Percentiles rank a stretch among this genome's conserved stretches.
phyloP scores from a whole-genome alignment of 1,140 invertebrate genomes.

The Mya arenaria region DNA sequence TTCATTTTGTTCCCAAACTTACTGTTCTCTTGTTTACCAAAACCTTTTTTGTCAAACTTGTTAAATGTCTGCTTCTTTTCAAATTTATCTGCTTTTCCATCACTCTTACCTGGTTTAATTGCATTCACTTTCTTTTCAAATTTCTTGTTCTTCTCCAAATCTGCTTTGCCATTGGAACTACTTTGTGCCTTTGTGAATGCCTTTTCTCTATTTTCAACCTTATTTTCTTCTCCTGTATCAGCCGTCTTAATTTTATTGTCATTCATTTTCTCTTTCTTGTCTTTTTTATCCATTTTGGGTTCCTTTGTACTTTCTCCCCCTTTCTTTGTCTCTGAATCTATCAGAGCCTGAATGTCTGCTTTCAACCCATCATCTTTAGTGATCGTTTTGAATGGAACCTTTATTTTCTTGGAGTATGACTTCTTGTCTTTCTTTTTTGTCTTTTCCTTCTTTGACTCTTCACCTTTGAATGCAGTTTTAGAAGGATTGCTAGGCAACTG shows the following conservation, averaged over 20 bases:
- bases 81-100: background rate
- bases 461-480: background rate
- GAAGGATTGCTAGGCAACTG: too few relatives aligned
- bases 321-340: background rate
- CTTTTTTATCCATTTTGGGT: background rate
- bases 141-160: too few relatives aligned
- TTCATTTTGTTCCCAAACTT: background rate
- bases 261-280: background rate
- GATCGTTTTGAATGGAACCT: background rate
- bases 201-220: background rate
- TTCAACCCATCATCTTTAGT: background rate
- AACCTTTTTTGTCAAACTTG: background rate
- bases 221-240: background rate
- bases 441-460: background rate
- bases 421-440: background rate
- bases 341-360: background rate
- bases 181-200: background rate
- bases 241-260: background rate
- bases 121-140: background rate
- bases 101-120: background rate
- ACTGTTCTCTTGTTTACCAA: background rate
- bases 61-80: background rate
- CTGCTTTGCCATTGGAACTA: background rate
- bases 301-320: background rate
- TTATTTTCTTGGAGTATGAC: background rate